These are phyloP conservation scores for Pachyramphus minor DNA, from an alignment of 2,113 vertebrate genomes.

Conservation along the genomic window DNA sequence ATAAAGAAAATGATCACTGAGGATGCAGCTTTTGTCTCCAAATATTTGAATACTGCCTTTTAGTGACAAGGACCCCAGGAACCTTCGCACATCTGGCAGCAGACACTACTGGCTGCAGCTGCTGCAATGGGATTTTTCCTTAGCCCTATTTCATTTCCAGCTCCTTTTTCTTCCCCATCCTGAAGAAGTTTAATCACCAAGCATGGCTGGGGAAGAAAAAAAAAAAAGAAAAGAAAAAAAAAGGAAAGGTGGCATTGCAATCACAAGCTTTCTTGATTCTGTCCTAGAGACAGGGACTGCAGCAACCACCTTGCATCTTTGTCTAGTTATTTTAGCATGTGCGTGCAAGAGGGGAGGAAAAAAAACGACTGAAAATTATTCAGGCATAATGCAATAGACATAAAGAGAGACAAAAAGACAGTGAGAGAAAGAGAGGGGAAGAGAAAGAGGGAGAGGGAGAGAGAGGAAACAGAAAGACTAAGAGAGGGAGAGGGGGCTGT, in stretches of 20 bases:
- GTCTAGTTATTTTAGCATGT: slow-evolving; percentile 71
- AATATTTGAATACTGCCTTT: slow-evolving; percentile 72
- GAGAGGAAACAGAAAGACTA: slow-evolving; percentile 58
- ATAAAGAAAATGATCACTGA: slow-evolving; percentile 77
- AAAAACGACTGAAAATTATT: slow-evolving; percentile 82
- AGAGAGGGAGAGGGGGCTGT: slow-evolving; percentile 76
- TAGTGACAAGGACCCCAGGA: slow-evolving; percentile 64
- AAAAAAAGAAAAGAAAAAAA: neutral
- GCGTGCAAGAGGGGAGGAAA: slow-evolving; percentile 59
- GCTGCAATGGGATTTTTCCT: slow-evolving; percentile 64
- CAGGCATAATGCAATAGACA: slow-evolving; percentile 84
- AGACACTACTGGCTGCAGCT: slow-evolving; percentile 68
- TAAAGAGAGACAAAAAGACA: slow-evolving; percentile 71
- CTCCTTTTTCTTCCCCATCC: slow-evolving; percentile 64
- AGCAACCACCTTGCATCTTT: slow-evolving; percentile 72
- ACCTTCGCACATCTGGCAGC: slow-evolving; percentile 73
- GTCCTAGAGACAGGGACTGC: slow-evolving; percentile 59
- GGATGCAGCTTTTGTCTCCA: slow-evolving; percentile 76
- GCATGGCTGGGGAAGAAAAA: neutral
- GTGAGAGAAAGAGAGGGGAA: slow-evolving; percentile 68
- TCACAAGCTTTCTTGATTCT: slow-evolving; percentile 52
- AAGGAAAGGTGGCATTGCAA: slow-evolving; percentile 61
- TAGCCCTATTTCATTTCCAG: slow-evolving; percentile 65
- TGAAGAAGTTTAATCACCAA: slow-evolving; percentile 73
- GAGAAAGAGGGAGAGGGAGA: slow-evolving; percentile 66